These are phyloP conservation scores for Eupithecia inturbata DNA, from an alignment of 2,888 invertebrate species.

Conservation along the genomic window DNA sequence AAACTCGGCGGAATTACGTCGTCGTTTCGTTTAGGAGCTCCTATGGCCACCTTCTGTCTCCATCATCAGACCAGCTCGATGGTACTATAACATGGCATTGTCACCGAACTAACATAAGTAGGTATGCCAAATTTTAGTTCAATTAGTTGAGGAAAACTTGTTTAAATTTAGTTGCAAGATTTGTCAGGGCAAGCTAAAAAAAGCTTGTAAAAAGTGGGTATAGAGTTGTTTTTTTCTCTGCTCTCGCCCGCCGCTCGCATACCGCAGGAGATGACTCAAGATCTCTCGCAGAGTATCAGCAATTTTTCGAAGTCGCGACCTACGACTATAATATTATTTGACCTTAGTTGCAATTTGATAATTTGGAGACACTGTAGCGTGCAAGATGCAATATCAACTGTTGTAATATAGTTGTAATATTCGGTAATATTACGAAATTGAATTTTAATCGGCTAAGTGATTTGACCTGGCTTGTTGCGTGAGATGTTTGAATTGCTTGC, in stretches of 20 bases:
- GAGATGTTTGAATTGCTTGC: conserved; percentile 19
- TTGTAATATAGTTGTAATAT: conserved; percentile 39
- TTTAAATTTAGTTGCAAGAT: too few relatives aligned
- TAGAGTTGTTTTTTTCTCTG: not conserved
- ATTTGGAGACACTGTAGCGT: conserved; percentile 46
- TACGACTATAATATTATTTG: not conserved
- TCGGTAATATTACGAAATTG: conserved; percentile 39
- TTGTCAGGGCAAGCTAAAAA: too few relatives aligned
- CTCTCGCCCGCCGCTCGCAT: not conserved
- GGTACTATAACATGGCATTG: too few relatives aligned
- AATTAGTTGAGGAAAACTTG: too few relatives aligned
- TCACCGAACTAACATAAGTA: too few relatives aligned
- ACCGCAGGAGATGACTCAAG: not conserved
- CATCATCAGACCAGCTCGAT: too few relatives aligned
- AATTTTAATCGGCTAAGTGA: conserved; percentile 32
- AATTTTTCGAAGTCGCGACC: not conserved
- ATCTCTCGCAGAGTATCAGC: not conserved
- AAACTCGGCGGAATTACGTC: too few relatives aligned
- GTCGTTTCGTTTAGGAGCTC: too few relatives aligned
- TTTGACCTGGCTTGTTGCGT: conserved; percentile 32
- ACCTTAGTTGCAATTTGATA: conserved; percentile 6
- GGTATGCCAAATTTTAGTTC: too few relatives aligned
- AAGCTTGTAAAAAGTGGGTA: not conserved
- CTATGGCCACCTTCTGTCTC: too few relatives aligned
- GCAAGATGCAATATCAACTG: conserved; percentile 51